phyloP scores from a whole-genome alignment of 2,113 vertebrate genomes.

The Notechis scutatus region DNA sequence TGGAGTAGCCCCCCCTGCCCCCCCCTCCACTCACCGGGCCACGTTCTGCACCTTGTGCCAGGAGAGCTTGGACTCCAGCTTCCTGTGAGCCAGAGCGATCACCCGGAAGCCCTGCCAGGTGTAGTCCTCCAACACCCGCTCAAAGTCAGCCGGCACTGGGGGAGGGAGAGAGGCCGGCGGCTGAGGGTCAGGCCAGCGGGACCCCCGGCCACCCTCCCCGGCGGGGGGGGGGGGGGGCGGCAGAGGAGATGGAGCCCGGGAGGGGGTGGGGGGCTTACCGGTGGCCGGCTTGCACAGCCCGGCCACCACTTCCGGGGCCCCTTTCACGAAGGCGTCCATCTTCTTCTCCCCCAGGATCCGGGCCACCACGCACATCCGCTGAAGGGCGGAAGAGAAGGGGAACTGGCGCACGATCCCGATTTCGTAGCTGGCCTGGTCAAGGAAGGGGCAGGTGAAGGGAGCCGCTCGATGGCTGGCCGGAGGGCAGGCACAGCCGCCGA shows the following conservation, averaged over 20 bases:
- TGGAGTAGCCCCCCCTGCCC: fast-evolving
- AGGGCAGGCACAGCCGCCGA: neutral
- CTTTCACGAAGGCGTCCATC: slow-evolving; percentile 95
- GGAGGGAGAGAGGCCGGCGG: neutral
- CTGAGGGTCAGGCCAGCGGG: neutral
- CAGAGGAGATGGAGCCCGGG: neutral
- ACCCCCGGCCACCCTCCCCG: neutral
- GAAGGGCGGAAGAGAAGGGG: slow-evolving; percentile 91
- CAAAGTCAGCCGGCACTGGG: slow-evolving; percentile 87
- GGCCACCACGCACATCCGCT: slow-evolving; percentile 91
- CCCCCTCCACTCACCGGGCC: slow-evolving; percentile 74
- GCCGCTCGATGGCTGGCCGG: neutral
- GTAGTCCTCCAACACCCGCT: slow-evolving; percentile 85
- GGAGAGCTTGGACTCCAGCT: slow-evolving; percentile 87
- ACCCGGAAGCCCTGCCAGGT: slow-evolving; percentile 95
- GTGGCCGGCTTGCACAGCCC: slow-evolving; percentile 89
- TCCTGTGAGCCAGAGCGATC: slow-evolving; percentile 93
- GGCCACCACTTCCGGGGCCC: slow-evolving; percentile 90
- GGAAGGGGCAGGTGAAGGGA: slow-evolving; percentile 34
- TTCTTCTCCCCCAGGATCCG: slow-evolving; percentile 87
- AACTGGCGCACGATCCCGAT: slow-evolving; percentile 97
- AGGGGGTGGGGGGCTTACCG: slow-evolving; percentile 62
- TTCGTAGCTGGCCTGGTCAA: slow-evolving; percentile 80
- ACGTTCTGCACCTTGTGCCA: slow-evolving; percentile 97
- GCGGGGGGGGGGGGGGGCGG: neutral